Percentiles rank a stretch among this genome's conserved stretches.
phyloP scores from a whole-genome alignment of 2,113 vertebrate genomes.

The Eulemur rufifrons region DNA sequence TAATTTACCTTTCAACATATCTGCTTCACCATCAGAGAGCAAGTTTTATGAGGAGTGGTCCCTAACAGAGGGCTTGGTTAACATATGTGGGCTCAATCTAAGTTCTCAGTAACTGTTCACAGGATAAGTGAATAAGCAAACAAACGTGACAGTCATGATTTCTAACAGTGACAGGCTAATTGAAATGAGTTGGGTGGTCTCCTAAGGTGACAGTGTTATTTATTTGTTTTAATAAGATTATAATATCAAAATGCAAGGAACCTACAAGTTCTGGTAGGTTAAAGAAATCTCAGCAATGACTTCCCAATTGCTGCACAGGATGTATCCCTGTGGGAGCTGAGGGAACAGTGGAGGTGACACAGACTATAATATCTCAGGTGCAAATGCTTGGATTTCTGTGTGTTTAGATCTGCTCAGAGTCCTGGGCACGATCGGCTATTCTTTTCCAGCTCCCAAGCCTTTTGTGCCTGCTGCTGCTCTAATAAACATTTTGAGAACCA shows the following conservation, averaged over 20 bases:
- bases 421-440: neutral
- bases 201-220: neutral
- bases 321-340: neutral
- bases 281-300: neutral
- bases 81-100: neutral
- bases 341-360: neutral
- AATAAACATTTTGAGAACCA: neutral
- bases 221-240: conserved; percentile 45
- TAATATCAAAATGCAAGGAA: neutral
- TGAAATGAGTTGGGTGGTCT: conserved; percentile 27
- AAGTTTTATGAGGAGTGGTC: neutral
- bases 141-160: neutral
- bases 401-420: neutral
- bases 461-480: neutral
- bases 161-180: neutral
- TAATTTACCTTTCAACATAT: neutral
- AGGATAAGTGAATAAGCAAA: neutral
- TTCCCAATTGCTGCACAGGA: neutral
- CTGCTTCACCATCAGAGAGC: neutral
- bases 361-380: neutral
- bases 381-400: neutral
- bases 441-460: neutral
- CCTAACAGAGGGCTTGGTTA: neutral
- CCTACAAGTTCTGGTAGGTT: neutral
- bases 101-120: neutral